Base-by-base conservation (phyloP, 2,888 invertebrate genomes). In the Copidosoma aretas region DNA sequence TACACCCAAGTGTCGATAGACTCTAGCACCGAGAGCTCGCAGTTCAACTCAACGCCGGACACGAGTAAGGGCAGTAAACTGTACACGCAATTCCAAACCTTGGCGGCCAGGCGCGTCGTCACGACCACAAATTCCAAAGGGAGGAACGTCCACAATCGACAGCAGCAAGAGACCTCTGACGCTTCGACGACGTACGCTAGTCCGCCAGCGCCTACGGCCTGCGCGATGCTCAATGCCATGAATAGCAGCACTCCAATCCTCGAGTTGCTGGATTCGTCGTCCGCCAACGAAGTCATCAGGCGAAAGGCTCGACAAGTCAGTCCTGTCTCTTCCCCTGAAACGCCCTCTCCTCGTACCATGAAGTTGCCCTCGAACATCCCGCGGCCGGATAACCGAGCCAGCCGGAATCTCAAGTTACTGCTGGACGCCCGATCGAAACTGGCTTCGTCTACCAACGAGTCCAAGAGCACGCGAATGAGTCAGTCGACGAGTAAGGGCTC, bases 281-380 rank as follows among this genome's bases (percentile, higher is more conserved):
- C 82, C 0, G 65, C 72, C 12, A 77, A 76, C 12, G 79, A 77
- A 19, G 73, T 70, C 1, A 57, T 77, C 10, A 75, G 72, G 24
- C 68, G 64, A 0, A 68, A 73, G 19, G 74, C 71, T 39, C 58
- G 66, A 12, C 71, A 77, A n/a, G 67, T 83, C 4, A 83, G 81
- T 73, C 81, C 82, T 0, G 83, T 83, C 1, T 83, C 83, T 0
- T 81, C 83, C 0, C 83, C 83, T 3, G 82, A 80, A 72, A 83
- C 82, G 1, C 83, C 83, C 4, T 82, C 83, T 0, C 82, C 82
- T 0, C 73, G 81, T 15, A 80, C 78, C 1, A 81, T 83, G 74
- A 79, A 71, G 61, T 66, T 83, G 49, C 79, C 82, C 0, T 81
- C 83, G 0, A 84, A 84, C 53, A 74, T 79, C 39, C 78, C 78